phyloP scores from a whole-genome alignment of 2,113 vertebrate species.

The Alexandromys fortis region DNA sequence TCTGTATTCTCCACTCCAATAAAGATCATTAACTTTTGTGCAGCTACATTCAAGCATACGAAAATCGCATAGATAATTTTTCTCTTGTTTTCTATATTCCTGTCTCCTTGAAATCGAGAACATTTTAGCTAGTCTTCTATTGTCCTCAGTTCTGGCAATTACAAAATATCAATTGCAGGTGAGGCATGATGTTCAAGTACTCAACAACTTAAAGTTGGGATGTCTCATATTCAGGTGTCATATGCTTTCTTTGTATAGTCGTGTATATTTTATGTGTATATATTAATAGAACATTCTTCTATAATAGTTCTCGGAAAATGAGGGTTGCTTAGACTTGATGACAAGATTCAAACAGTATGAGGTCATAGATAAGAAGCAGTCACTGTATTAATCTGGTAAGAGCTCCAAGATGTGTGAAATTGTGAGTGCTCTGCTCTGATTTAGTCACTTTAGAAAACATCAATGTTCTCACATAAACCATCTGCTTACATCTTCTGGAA shows the following conservation, averaged over 20 bases:
- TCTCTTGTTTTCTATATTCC: neutral
- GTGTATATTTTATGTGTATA: neutral
- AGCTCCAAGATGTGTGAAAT: neutral
- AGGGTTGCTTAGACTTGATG: neutral
- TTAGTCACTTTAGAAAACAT: neutral
- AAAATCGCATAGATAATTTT: neutral
- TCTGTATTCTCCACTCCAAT: neutral
- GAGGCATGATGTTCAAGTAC: neutral
- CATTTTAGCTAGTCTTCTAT: neutral
- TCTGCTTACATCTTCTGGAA: neutral
- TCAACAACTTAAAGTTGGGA: neutral
- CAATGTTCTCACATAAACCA: neutral
- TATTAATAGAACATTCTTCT: neutral
- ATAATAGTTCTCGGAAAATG: neutral
- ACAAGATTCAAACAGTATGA: neutral
- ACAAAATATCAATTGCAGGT: conserved; percentile 21
- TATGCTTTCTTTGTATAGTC: neutral
- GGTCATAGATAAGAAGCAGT: neutral
- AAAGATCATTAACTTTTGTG: neutral
- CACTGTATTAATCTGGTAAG: neutral
- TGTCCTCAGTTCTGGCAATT: neutral
- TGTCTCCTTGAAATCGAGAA: neutral
- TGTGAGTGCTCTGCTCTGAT: neutral
- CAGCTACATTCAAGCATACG: neutral
- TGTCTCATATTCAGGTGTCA: neutral